Percentiles rank a stretch among this genome's conserved stretches.
These are phyloP conservation scores for Drosophila fuyamai DNA, from an alignment of 1,140 invertebrate genomes.

Conservation along the genomic window DNA sequence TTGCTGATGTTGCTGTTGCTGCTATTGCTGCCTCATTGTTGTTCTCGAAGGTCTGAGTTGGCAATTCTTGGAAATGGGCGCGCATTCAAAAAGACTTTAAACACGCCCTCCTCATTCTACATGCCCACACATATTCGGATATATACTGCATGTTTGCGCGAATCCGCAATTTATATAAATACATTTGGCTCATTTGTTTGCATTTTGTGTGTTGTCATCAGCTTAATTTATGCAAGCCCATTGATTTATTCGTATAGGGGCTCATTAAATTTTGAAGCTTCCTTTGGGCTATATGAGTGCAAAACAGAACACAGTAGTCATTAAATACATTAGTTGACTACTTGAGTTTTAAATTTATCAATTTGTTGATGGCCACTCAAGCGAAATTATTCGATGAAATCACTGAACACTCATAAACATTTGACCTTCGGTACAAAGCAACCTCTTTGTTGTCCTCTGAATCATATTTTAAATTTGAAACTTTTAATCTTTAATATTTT, in stretches of 20 bases:
- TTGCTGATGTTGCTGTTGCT: conserved; percentile 10
- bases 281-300: conserved; percentile 5
- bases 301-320: conserved; percentile 7
- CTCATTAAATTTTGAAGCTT: conserved; percentile 33
- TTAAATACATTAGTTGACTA: neutral
- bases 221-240: conserved; percentile 60
- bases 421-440: neutral
- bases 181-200: conserved; percentile 48
- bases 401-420: too few species aligned
- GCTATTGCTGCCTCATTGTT: conserved; percentile 38
- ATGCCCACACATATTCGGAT: conserved; percentile 28
- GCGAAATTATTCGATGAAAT: neutral
- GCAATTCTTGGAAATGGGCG: conserved; percentile 75
- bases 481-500: neutral
- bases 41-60: conserved; percentile 25
- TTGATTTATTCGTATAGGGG: conserved; percentile 59
- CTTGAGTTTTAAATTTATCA: conserved; percentile 17
- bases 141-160: neutral
- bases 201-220: conserved; percentile 56
- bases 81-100: conserved; percentile 54
- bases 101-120: conserved; percentile 38
- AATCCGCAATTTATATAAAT: conserved; percentile 25
- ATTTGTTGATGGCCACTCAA: conserved; percentile 5
- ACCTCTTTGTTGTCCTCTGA: too few species aligned
- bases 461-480: too few species aligned